Evolutionary conservation across 1,140 invertebrate species (phyloP).

Genomic region (Hetaerina americana): DNA sequence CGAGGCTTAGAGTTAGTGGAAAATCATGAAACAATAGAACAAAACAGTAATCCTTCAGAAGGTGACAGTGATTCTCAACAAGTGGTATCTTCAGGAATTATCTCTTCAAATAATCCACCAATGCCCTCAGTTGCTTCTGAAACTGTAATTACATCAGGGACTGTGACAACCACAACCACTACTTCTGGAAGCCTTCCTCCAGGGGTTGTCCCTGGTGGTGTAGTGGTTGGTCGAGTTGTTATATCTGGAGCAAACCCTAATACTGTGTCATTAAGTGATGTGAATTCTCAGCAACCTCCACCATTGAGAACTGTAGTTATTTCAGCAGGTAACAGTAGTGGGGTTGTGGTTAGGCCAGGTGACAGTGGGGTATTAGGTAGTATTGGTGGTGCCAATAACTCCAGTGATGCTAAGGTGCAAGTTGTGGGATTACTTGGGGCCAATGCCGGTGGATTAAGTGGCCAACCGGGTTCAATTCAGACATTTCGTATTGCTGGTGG

Average conservation of each 20-base stretch:
- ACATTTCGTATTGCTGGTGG: not conserved
- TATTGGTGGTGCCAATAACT: not conserved
- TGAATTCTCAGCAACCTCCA: not conserved
- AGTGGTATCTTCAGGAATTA: not conserved
- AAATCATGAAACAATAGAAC: slow-evolving; percentile 34
- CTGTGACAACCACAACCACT: slow-evolving; percentile 12
- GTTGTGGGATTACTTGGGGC: not conserved
- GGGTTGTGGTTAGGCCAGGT: not conserved
- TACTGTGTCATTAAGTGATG: not conserved
- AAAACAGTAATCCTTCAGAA: not conserved
- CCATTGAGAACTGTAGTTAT: not conserved
- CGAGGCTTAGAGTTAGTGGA: slow-evolving; percentile 46
- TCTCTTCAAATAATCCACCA: not conserved
- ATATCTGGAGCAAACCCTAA: not conserved
- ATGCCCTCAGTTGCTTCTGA: not conserved
- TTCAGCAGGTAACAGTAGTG: not conserved
- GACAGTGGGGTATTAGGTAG: not conserved
- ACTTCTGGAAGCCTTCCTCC: slow-evolving; percentile 9
- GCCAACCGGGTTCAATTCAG: not conserved
- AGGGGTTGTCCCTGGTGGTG: not conserved
- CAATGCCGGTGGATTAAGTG: not conserved
- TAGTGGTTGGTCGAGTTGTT: not conserved
- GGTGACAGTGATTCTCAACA: not conserved
- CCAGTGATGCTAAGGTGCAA: not conserved
- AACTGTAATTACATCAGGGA: not conserved